phyloP scores from a whole-genome alignment of 2,888 invertebrate species.

The Heliconius ismenius region DNA sequence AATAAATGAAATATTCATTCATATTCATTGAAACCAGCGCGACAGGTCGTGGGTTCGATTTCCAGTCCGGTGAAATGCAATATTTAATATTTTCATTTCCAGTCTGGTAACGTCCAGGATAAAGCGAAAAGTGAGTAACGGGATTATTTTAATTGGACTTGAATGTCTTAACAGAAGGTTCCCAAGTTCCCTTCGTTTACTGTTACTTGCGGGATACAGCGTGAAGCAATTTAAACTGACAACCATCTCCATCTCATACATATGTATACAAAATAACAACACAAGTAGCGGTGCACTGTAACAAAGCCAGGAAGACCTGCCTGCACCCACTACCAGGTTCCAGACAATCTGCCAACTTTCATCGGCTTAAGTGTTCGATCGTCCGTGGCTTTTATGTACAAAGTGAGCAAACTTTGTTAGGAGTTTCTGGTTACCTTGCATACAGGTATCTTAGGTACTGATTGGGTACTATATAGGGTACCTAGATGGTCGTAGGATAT shows the following conservation, averaged over 20 bases:
- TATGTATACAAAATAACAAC: slow-evolving; percentile 29
- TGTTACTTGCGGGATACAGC: too few relatives aligned
- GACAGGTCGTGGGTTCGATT: too few relatives aligned
- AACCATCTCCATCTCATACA: not conserved
- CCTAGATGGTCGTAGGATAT: not conserved
- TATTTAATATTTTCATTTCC: too few relatives aligned
- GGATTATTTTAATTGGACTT: too few relatives aligned
- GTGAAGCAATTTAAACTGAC: slow-evolving; percentile 9
- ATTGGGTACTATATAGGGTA: not conserved
- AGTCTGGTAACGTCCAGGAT: too few relatives aligned
- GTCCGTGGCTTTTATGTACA: slow-evolving; percentile 36
- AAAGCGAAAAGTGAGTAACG: too few relatives aligned
- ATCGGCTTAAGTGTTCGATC: slow-evolving; percentile 43
- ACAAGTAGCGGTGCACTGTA: slow-evolving; percentile 33
- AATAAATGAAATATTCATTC: too few relatives aligned
- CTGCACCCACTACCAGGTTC: slow-evolving; percentile 24
- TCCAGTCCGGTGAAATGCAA: too few relatives aligned
- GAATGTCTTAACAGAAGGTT: too few relatives aligned
- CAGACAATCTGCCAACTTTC: slow-evolving; percentile 40
- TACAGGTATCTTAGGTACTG: slow-evolving; percentile 6
- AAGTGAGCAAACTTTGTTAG: slow-evolving; percentile 31
- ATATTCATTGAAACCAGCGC: too few relatives aligned
- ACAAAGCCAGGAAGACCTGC: slow-evolving; percentile 40
- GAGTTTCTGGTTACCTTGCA: slow-evolving; percentile 20
- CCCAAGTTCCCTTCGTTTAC: too few relatives aligned